Conservation (phyloP, 2,888 invertebrate species). For the Plagiodera versicolora region DNA sequence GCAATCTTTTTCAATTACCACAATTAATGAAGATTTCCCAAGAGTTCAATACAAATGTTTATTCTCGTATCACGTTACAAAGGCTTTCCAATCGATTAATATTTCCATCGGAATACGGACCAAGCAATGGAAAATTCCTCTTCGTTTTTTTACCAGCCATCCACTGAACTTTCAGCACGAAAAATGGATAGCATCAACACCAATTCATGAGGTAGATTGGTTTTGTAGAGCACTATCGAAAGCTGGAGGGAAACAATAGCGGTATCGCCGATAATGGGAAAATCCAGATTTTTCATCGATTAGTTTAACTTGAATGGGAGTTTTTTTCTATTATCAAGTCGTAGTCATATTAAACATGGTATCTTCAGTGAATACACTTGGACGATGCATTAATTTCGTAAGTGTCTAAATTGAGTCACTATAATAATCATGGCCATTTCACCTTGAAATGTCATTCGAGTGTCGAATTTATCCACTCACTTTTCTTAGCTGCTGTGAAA, state of each 20-base stretch:
- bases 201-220: background rate
- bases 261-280: background rate
- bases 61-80: background rate
- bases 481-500: too few species aligned
- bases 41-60: background rate
- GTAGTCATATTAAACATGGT: too few species aligned
- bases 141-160: background rate
- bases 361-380: too few species aligned
- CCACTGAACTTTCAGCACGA: background rate
- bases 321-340: too few species aligned
- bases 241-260: background rate
- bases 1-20: background rate
- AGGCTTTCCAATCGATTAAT: background rate
- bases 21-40: slow-evolving; percentile 1
- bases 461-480: too few species aligned
- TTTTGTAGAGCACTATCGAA: background rate
- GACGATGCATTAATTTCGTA: too few species aligned
- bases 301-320: too few species aligned
- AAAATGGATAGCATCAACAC: background rate
- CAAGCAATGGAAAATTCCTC: background rate
- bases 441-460: too few species aligned
- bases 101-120: background rate
- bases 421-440: too few species aligned
- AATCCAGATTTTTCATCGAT: too few species aligned
- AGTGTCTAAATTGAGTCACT: too few species aligned